phyloP scores from a whole-genome alignment of 2,797 vertebrate species.

The Choloepus didactylus region DNA sequence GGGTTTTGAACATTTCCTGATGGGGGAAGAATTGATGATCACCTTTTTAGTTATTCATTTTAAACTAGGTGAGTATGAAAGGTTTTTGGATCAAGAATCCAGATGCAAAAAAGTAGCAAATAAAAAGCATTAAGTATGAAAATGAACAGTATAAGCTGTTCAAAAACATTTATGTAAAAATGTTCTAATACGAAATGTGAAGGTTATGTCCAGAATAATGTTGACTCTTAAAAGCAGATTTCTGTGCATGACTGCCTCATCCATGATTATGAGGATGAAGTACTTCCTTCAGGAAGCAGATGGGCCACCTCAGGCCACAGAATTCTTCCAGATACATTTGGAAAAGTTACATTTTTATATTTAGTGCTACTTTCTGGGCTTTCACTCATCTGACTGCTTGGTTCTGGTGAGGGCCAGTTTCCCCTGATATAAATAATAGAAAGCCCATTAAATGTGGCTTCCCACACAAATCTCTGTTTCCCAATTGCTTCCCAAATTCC shows the following conservation, averaged over 20 bases:
- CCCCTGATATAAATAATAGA: background rate
- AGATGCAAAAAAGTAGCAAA: background rate
- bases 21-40: background rate
- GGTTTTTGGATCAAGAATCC: background rate
- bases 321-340: background rate
- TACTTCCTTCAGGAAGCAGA: background rate
- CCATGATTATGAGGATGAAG: background rate
- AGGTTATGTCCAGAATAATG: background rate
- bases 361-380: background rate
- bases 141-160: background rate
- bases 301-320: background rate
- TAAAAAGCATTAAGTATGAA: slow-evolving; percentile 11
- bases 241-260: background rate
- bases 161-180: slow-evolving; percentile 31
- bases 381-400: background rate
- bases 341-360: background rate
- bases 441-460: background rate
- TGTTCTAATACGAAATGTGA: background rate
- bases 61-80: background rate
- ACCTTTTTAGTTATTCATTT: background rate
- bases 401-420: background rate
- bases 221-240: background rate
- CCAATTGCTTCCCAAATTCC: background rate
- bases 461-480: background rate
- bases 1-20: background rate